phyloP scores from a whole-genome alignment of 2,888 invertebrate species.

The Strigamia maritima region DNA sequence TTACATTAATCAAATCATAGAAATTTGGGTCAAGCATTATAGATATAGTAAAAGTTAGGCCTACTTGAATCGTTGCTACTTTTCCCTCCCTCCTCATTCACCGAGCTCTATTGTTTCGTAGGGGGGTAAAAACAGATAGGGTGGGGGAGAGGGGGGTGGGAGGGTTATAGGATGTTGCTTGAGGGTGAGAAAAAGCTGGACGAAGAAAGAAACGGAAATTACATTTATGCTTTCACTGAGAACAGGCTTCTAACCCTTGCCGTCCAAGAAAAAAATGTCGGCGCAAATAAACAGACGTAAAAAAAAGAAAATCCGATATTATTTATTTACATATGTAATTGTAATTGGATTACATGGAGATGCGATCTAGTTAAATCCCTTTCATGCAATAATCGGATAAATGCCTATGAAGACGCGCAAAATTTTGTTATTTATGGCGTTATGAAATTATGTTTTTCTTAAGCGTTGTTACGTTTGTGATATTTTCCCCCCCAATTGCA shows the following conservation, averaged over 20 bases:
- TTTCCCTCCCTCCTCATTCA: background rate
- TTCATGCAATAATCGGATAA: too few relatives aligned
- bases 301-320: background rate
- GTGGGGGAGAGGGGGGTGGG: background rate
- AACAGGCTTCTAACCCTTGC: slow-evolving; percentile 12
- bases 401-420: too few relatives aligned
- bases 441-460: background rate
- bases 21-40: slow-evolving; percentile 1
- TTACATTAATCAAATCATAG: background rate
- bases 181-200: slow-evolving; percentile 19
- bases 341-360: too few relatives aligned
- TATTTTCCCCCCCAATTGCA: slow-evolving; percentile 22
- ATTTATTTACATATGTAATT: too few relatives aligned
- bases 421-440: background rate
- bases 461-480: background rate
- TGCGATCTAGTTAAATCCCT: too few relatives aligned
- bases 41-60: slow-evolving; percentile 1
- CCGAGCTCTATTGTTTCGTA: slow-evolving; percentile 9
- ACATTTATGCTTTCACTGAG: slow-evolving; percentile 25
- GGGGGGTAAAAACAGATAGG: slow-evolving; percentile 27
- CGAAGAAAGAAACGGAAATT: slow-evolving; percentile 24
- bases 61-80: background rate
- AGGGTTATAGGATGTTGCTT: background rate
- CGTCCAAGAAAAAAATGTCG: background rate
- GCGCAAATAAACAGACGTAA: background rate